phyloP scores from a whole-genome alignment of 2,888 invertebrate genomes.

The Eilema caniola region DNA sequence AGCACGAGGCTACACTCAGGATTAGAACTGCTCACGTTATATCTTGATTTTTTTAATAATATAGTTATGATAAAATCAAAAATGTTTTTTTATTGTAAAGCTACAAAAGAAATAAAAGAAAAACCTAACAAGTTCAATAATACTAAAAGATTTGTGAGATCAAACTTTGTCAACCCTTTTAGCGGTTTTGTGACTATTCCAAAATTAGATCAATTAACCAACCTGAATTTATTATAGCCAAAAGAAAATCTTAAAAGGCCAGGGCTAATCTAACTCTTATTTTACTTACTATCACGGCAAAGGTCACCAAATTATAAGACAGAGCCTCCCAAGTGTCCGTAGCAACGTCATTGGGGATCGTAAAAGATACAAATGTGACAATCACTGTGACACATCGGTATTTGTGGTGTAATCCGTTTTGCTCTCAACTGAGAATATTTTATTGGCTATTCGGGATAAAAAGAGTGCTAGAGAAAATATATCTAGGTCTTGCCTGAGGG shows the following conservation, averaged over 20 bases:
- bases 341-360: constrained; percentile 50
- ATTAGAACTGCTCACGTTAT: too few relatives aligned
- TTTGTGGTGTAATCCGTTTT: constrained; percentile 48
- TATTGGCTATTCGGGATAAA: constrained; percentile 34
- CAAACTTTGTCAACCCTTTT: neutral
- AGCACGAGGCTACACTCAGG: neutral
- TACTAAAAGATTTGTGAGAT: neutral
- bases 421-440: constrained; percentile 30
- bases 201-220: constrained; percentile 16
- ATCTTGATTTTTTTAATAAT: too few relatives aligned
- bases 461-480: constrained; percentile 43
- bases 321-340: constrained; percentile 30
- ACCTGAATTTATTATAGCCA: constrained; percentile 27
- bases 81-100: too few relatives aligned
- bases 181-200: constrained; percentile 11
- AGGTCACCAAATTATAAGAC: constrained; percentile 45
- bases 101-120: neutral
- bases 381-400: constrained; percentile 61
- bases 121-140: neutral
- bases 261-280: constrained; percentile 37
- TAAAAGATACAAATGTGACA: constrained; percentile 68
- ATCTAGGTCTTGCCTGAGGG: constrained; percentile 39
- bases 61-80: too few relatives aligned
- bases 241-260: constrained; percentile 37
- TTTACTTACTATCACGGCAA: constrained; percentile 25